Conservation (phyloP, 2,888 invertebrate species). For the Drosophila rellima region DNA sequence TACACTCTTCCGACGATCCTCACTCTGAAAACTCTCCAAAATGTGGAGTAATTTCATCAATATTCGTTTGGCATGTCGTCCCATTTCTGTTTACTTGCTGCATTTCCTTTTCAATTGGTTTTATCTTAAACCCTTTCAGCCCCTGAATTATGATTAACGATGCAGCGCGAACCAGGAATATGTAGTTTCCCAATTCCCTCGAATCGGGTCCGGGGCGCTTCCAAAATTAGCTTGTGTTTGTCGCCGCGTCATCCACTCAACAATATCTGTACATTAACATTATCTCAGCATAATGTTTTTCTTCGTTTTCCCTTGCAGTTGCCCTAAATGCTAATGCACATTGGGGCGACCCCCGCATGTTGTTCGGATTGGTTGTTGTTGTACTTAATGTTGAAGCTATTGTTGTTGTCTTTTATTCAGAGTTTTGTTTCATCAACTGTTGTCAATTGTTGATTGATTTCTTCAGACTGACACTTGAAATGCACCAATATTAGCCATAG, state of each 20-base stretch:
- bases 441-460: conserved; percentile 76
- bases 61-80: conserved; percentile 37
- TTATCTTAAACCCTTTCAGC: conserved; percentile 58
- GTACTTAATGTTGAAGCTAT: neutral
- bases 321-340: conserved; percentile 53
- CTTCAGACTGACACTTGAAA: conserved; percentile 62
- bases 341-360: conserved; percentile 54
- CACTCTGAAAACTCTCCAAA: neutral
- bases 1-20: neutral
- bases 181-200: neutral
- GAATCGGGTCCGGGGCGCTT: conserved; percentile 37
- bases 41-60: conserved; percentile 40
- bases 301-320: conserved; percentile 17
- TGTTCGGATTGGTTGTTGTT: neutral
- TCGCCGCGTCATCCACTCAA: conserved; percentile 60
- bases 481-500: conserved; percentile 58
- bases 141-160: conserved; percentile 74
- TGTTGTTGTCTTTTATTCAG: conserved; percentile 30
- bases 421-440: conserved; percentile 51
- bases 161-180: conserved; percentile 19
- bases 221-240: conserved; percentile 67
- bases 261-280: conserved; percentile 61
- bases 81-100: conserved; percentile 13
- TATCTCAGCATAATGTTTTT: conserved; percentile 42
- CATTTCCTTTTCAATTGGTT: conserved; percentile 49